Evolutionary conservation across 1,140 invertebrate genomes (phyloP).

Genomic region (Procambarus virginalis): DNA sequence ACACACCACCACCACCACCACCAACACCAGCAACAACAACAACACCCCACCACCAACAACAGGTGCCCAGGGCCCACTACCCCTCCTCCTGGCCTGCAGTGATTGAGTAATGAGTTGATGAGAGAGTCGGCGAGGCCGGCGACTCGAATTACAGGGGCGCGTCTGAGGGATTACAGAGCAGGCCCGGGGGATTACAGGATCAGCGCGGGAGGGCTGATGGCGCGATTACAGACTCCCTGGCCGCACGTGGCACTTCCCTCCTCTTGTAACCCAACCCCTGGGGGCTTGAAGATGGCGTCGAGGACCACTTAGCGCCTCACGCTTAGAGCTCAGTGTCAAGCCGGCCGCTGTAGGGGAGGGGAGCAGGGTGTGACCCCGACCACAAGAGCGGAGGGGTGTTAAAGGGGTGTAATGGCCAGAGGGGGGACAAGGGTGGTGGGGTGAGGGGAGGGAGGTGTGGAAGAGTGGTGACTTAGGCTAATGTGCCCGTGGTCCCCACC

Average conservation of each 20-base stretch:
- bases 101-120: slow-evolving; percentile 33
- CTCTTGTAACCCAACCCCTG: background rate
- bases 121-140: background rate
- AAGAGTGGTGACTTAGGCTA: background rate
- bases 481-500: no score
- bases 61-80: background rate
- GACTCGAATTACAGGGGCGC: background rate
- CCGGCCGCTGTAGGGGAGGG: no score
- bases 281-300: slow-evolving; percentile 24
- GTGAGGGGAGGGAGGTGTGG: background rate
- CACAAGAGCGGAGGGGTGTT: background rate
- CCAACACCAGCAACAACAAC: background rate
- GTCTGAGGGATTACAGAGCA: slow-evolving; percentile 7
- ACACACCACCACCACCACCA: slow-evolving; percentile 13
- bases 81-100: background rate
- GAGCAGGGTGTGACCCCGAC: background rate
- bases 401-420: background rate
- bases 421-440: background rate
- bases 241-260: slow-evolving; percentile 22
- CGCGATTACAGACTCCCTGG: slow-evolving; percentile 17
- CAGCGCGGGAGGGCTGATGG: slow-evolving; percentile 9
- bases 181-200: background rate
- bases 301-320: slow-evolving; percentile 19
- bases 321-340: background rate
- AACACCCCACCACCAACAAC: background rate